These are phyloP conservation scores for Selenia dentaria DNA, from an alignment of 2,888 invertebrate species.

Conservation along the genomic window DNA sequence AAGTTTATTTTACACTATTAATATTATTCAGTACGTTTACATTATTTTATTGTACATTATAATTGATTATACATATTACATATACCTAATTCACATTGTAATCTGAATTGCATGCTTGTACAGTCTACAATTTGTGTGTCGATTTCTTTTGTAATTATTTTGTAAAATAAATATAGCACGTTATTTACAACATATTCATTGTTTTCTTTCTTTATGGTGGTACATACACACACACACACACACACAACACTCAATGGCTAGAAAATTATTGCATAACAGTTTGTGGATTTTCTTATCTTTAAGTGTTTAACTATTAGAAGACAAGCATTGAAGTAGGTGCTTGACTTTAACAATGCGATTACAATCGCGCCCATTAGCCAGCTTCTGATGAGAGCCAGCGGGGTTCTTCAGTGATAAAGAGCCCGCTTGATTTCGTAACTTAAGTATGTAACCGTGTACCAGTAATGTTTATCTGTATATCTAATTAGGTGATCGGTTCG, in stretches of 20 bases:
- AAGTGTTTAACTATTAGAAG: too few relatives aligned
- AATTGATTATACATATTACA: slow-evolving; percentile 58
- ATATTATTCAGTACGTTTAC: slow-evolving; percentile 47
- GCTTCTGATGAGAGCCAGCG: slow-evolving; percentile 48
- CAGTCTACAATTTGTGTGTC: slow-evolving; percentile 78
- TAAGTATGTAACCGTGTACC: slow-evolving; percentile 42
- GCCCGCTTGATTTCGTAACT: slow-evolving; percentile 57
- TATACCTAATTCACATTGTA: slow-evolving; percentile 51
- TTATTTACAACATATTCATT: slow-evolving; percentile 74
- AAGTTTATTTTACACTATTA: slow-evolving; percentile 55
- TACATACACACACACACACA: too few relatives aligned
- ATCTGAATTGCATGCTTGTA: slow-evolving; percentile 79
- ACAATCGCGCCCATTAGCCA: slow-evolving; percentile 24
- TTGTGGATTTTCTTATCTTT: neutral
- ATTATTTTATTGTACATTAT: slow-evolving; percentile 69
- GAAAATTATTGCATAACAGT: too few relatives aligned
- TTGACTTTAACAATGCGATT: too few relatives aligned
- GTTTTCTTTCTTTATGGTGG: slow-evolving; percentile 32
- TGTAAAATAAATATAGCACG: slow-evolving; percentile 84
- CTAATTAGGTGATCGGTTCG: slow-evolving; percentile 68
- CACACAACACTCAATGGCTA: too few relatives aligned
- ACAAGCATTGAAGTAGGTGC: too few relatives aligned
- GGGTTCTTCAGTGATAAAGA: slow-evolving; percentile 54
- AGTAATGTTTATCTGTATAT: slow-evolving; percentile 61
- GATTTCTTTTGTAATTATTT: slow-evolving; percentile 83